phyloP scores from a whole-genome alignment of 2,888 invertebrate genomes.

The Melolontha melolontha region DNA sequence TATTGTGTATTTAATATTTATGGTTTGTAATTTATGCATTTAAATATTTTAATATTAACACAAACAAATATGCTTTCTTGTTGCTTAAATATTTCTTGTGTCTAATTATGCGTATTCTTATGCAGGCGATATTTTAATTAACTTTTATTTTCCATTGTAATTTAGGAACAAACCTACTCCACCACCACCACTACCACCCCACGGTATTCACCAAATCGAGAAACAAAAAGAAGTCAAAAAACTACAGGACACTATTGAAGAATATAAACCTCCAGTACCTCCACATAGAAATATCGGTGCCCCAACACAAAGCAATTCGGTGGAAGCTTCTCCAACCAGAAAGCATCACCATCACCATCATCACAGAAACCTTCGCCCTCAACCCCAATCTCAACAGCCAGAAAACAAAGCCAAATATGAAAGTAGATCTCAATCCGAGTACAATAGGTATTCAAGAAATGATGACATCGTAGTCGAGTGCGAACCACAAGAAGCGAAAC shows the following conservation, averaged over 20 bases:
- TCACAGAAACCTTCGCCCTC: slow-evolving; percentile 61
- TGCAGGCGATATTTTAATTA: no score
- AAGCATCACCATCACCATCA: slow-evolving; percentile 66
- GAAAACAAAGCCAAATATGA: slow-evolving; percentile 20
- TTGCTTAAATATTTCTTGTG: no score
- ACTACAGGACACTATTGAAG: slow-evolving; percentile 66
- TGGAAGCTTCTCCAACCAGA: slow-evolving; percentile 53
- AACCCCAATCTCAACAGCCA: background rate
- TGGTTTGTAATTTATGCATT: no score
- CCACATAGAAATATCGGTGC: slow-evolving; percentile 79
- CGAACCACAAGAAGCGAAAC: slow-evolving; percentile 47
- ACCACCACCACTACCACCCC: slow-evolving; percentile 69
- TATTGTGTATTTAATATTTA: no score
- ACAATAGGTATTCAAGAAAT: slow-evolving; percentile 36
- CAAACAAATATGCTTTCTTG: no score
- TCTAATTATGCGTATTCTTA: no score
- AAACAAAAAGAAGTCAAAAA: slow-evolving; percentile 44
- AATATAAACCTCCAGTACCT: slow-evolving; percentile 89
- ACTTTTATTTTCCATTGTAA: no score
- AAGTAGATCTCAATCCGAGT: slow-evolving; percentile 28
- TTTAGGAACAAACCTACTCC: slow-evolving; percentile 62
- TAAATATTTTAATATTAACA: no score
- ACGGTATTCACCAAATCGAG: slow-evolving; percentile 62
- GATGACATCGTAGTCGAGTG: slow-evolving; percentile 46
- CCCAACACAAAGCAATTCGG: slow-evolving; percentile 41